phyloP scores from a whole-genome alignment of 2,888 invertebrate species.

The Thecocarcelia acutangulata region DNA sequence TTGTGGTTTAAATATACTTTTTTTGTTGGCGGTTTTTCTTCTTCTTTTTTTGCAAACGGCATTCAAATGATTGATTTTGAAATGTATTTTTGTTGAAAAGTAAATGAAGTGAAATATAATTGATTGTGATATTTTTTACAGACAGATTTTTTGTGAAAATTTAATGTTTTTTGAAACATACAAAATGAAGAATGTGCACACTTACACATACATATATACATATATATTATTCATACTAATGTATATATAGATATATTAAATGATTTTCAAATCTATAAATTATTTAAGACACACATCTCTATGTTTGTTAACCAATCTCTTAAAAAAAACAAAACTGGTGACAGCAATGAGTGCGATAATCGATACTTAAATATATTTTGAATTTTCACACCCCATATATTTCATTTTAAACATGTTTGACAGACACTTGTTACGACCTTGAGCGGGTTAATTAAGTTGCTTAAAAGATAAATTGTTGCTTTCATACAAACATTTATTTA shows the following conservation, averaged over 20 bases:
- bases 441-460: conserved; percentile 26
- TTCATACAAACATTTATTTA: conserved; percentile 25
- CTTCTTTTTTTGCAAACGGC: background rate
- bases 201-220: too few relatives aligned
- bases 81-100: conserved; percentile 42
- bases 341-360: conserved; percentile 10
- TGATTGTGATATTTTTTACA: conserved; percentile 53
- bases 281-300: background rate
- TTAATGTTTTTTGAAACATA: conserved; percentile 17
- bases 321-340: background rate
- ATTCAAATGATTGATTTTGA: conserved; percentile 62
- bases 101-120: conserved; percentile 41
- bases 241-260: too few relatives aligned
- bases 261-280: background rate
- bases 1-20: conserved; percentile 45
- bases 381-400: too few relatives aligned
- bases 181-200: background rate
- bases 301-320: background rate
- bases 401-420: too few relatives aligned
- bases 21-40: conserved; percentile 15
- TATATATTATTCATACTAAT: too few relatives aligned
- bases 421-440: background rate
- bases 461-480: conserved; percentile 33
- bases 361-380: too few relatives aligned
- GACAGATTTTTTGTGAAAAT: conserved; percentile 22